Evolutionary conservation across 1,140 invertebrate species (phyloP).

Genomic region (Aphelenchoides besseyi): DNA sequence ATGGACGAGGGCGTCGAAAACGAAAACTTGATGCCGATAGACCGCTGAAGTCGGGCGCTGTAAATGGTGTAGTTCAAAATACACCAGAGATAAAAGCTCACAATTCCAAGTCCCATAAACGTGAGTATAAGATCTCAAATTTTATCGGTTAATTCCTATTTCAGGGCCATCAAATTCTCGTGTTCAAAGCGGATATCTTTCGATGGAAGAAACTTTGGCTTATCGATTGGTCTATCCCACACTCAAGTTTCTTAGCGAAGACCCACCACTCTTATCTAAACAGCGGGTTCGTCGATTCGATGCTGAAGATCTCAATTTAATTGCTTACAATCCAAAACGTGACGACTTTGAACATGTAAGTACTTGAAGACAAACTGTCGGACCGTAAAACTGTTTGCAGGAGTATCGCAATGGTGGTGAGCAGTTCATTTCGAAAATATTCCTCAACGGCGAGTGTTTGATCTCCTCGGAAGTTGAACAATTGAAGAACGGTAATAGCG

Average conservation of each 20-base stretch:
- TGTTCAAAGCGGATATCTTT: neutral
- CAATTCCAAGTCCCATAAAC: neutral
- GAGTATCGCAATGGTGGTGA: constrained; percentile 17
- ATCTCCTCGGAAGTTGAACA: neutral
- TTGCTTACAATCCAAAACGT: constrained; percentile 12
- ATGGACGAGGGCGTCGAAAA: neutral
- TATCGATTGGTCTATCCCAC: neutral
- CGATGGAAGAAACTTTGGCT: constrained; percentile 5
- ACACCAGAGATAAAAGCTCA: neutral
- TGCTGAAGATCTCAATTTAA: neutral
- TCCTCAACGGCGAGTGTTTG: constrained; percentile 17
- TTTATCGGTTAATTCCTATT: neutral
- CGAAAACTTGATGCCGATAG: neutral
- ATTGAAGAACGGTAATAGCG: constrained; percentile 7
- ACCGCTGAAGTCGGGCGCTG: neutral
- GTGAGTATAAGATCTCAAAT: neutral
- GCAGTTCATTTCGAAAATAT: constrained; percentile 17
- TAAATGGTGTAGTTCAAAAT: neutral
- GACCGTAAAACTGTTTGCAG: too few relatives aligned
- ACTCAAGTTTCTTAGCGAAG: neutral
- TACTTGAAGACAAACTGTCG: too few relatives aligned
- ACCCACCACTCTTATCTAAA: neutral
- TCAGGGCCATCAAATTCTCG: neutral
- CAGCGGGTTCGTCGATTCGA: neutral
- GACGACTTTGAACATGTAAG: constrained; percentile 24